A percentile compares a stretch with the other conserved stretches of the same genome.
Evolutionary conservation across 2,113 vertebrate genomes (phyloP).

Genomic region (Hippocampus abdominalis): DNA sequence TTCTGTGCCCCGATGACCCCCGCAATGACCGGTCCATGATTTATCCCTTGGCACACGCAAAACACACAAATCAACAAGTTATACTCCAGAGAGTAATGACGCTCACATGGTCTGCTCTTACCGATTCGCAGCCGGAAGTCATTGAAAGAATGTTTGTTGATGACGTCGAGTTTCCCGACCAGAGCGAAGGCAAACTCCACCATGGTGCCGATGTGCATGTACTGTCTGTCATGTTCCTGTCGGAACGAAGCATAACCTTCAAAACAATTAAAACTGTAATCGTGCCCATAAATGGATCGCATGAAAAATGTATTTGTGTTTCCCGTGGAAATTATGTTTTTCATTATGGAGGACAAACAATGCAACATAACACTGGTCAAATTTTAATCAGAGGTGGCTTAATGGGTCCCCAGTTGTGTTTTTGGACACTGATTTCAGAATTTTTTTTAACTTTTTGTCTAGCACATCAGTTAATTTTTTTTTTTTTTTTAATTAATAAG

Average conservation of each 20-base stretch:
- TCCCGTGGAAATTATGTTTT: too few species aligned
- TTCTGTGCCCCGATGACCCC: conserved; percentile 97
- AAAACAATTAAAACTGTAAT: neutral
- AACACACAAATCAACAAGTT: neutral
- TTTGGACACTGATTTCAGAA: too few species aligned
- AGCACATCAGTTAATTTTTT: too few species aligned
- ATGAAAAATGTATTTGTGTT: too few species aligned
- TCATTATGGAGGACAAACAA: too few species aligned
- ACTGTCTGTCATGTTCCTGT: conserved; percentile 94
- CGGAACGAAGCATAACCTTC: conserved; percentile 4
- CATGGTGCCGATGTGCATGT: conserved; percentile 96
- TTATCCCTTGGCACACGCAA: conserved; percentile 78
- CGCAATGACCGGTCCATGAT: conserved; percentile 94
- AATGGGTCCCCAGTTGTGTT: too few species aligned
- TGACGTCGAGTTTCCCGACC: conserved; percentile 90
- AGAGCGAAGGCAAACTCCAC: conserved; percentile 97
- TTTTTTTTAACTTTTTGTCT: too few species aligned
- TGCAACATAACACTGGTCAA: too few species aligned
- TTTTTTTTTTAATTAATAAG: too few species aligned
- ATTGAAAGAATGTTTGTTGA: conserved; percentile 98
- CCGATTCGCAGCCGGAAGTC: conserved; percentile 94
- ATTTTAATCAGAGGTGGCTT: too few species aligned
- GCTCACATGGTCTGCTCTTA: conserved; percentile 55
- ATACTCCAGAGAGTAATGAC: too few species aligned
- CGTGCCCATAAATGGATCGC: too few species aligned